Base-by-base conservation (phyloP, 2,113 vertebrate genomes). In the Oenanthe oenanthe region DNA sequence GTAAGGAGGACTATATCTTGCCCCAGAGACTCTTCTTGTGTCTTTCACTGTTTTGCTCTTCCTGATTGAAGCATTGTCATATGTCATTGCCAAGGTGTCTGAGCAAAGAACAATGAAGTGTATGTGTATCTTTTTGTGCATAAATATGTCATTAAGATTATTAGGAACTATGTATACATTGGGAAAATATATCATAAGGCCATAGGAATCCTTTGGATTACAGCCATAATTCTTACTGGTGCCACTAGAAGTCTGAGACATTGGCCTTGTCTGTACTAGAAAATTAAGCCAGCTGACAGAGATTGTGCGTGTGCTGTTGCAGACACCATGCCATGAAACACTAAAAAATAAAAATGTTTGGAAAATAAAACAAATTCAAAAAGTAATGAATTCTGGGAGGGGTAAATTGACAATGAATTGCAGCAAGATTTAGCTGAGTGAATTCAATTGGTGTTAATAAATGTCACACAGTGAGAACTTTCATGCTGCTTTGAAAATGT, bases 401-500 rank as follows among this genome's bases (percentile, higher is more conserved):
- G 70, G 47, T 85, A 82, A 85, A 91, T 88, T 82, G 89, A 7
- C 74, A 85, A 47, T 1, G 11, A 79, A 85, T 85, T 87, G 54
- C 24, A 43, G 66, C 66, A 73, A 72, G 65, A 70, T 95, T 95
- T 88, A 93, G 75, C 90, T 94, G 90, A 66, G 75, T 94, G 95
- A 86, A 71, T 89, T 89, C 92, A 85, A 47, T 86, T 95, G 92
- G 32, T 92, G 77, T 88, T 93, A 91, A 91, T 92, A 36, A 17
- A 51, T 73, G 91, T 94, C 85, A 70, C 56, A n/a, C 61, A 62
- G 82, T 57, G 54, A 82, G 85, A 91, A 60, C 29, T 67, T 85
- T 85, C 63, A 40, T 53, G 75, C 56, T 75, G 75, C 47, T 95
- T 68, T 70, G 68, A 73, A 94, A 92, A 93, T 87, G 34, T 61